Evolutionary conservation across 2,888 invertebrate species (phyloP).

Genomic region (Bellardia pandia): DNA sequence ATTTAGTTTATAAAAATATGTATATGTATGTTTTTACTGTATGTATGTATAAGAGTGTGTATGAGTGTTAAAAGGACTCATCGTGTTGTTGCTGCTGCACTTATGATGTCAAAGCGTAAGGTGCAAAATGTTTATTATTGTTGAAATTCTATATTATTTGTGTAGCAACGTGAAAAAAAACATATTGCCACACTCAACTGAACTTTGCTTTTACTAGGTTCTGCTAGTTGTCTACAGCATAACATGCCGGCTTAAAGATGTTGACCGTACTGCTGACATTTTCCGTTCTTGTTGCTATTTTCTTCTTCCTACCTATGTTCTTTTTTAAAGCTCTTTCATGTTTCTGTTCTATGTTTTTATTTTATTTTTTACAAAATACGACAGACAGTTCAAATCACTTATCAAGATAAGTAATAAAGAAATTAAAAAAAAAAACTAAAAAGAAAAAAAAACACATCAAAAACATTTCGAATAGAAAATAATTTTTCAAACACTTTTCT

Average conservation of each 20-base stretch:
- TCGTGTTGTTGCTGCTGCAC: conserved; percentile 40
- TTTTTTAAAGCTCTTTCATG: background rate
- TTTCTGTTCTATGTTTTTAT: conserved; percentile 13
- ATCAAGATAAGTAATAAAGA: conserved; percentile 50
- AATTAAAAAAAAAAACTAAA: conserved; percentile 20
- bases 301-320: background rate
- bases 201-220: conserved; percentile 13
- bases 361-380: conserved; percentile 12
- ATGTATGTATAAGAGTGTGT: background rate
- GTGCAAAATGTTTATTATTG: conserved; percentile 58
- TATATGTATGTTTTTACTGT: background rate
- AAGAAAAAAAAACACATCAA: background rate
- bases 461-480: background rate
- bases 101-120: conserved; percentile 62
- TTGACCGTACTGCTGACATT: conserved; percentile 64
- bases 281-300: background rate
- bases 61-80: background rate
- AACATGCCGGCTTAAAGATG: conserved; percentile 55
- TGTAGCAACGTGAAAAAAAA: conserved; percentile 23
- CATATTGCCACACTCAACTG: conserved; percentile 15
- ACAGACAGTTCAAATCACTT: conserved; percentile 53
- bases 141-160: conserved; percentile 37
- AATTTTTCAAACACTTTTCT: conserved; percentile 43
- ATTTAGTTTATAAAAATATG: background rate
- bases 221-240: background rate